Conservation (phyloP, 2,113 vertebrate species). For the Upupa epops region DNA sequence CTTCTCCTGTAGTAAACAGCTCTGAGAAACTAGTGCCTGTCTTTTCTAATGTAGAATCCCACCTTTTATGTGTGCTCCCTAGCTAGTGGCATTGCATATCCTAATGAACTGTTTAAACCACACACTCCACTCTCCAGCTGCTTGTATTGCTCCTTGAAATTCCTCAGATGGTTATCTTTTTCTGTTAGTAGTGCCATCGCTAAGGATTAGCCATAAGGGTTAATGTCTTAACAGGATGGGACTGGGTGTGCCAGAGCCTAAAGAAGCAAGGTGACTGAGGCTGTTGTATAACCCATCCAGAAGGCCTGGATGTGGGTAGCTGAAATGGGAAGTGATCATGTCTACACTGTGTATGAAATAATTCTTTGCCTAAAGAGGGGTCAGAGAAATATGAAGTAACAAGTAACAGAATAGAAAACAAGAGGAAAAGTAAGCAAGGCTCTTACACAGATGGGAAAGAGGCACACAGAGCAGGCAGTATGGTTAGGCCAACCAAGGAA, state of each 20-base stretch:
- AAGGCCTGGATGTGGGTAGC: neutral
- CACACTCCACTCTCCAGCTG: neutral
- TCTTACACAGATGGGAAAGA: neutral
- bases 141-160: neutral
- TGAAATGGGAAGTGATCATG: neutral
- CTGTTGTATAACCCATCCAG: neutral
- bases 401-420: neutral
- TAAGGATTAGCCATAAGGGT: neutral
- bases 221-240: neutral
- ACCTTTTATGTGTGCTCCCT: neutral
- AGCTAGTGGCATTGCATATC: neutral
- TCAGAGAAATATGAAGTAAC: neutral
- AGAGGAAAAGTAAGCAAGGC: neutral
- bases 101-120: neutral
- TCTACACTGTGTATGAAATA: neutral
- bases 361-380: neutral
- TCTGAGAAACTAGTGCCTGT: neutral
- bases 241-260: neutral
- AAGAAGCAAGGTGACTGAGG: neutral
- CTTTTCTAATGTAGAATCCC: neutral
- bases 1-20: neutral
- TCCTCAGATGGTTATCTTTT: neutral
- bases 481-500: neutral
- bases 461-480: neutral
- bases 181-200: neutral